phyloP scores from a whole-genome alignment of 1,140 invertebrate genomes.

The Meteorus sp. region DNA sequence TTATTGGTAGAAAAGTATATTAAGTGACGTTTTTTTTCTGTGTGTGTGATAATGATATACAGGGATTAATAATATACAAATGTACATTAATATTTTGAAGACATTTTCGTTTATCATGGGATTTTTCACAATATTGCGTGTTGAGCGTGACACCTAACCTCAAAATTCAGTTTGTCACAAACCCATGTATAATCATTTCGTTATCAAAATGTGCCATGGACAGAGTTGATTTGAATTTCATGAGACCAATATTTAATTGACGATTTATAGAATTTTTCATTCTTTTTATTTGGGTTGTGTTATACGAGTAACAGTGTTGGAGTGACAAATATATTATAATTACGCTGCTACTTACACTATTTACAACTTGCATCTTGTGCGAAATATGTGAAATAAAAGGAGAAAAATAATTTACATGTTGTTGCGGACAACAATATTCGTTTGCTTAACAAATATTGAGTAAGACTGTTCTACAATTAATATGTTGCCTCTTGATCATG shows the following conservation, averaged over 20 bases:
- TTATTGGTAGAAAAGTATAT: neutral
- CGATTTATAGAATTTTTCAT: too few species aligned
- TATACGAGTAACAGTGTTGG: too few species aligned
- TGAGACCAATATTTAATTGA: too few species aligned
- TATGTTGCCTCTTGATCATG: conserved; percentile 14
- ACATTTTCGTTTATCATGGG: neutral
- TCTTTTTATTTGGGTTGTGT: too few species aligned
- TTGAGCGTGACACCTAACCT: conserved; percentile 21
- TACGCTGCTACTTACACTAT: too few species aligned
- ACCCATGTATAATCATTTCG: neutral
- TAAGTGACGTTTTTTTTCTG: too few species aligned
- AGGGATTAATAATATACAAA: neutral
- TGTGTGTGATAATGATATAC: neutral
- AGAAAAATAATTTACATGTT: too few species aligned
- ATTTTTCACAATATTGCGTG: neutral
- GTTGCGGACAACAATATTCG: too few species aligned
- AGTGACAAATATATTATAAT: too few species aligned
- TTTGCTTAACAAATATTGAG: conserved; percentile 9
- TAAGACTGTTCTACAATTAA: conserved; percentile 5
- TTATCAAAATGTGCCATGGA: neutral
- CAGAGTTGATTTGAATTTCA: neutral
- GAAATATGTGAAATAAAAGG: too few species aligned
- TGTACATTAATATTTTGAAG: neutral
- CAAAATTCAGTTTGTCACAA: neutral
- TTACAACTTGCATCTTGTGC: too few species aligned